Percentiles rank a stretch among this genome's conserved stretches.
Conservation (phyloP, 2,888 invertebrate genomes). For the Crioceris asparagi region DNA sequence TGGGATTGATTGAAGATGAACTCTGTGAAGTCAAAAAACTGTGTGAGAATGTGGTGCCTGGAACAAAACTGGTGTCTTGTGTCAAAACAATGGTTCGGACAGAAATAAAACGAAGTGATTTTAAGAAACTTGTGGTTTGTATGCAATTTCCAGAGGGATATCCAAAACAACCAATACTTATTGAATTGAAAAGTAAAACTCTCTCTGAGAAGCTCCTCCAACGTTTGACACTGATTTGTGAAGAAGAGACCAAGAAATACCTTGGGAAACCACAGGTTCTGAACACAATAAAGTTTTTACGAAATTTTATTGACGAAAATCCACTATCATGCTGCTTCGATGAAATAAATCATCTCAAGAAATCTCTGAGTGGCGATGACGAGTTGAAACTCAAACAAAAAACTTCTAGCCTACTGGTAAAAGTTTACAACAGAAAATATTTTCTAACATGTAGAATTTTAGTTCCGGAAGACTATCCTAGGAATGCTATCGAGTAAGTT, state of each 20-base stretch:
- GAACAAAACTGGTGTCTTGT: conserved; percentile 55
- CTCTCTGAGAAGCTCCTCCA: conserved; percentile 52
- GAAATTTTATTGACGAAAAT: conserved; percentile 56
- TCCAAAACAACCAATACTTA: conserved; percentile 46
- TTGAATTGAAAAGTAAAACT: conserved; percentile 61
- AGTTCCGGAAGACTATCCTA: conserved; percentile 57
- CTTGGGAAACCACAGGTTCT: conserved; percentile 52
- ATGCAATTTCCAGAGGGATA: conserved; percentile 56
- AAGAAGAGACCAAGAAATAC: conserved; percentile 47
- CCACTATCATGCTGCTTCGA: conserved; percentile 61
- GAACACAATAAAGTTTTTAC: conserved; percentile 47
- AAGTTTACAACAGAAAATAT: conserved; percentile 48
- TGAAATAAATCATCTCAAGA: conserved; percentile 53
- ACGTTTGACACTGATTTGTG: conserved; percentile 50
- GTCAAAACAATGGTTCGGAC: conserved; percentile 54
- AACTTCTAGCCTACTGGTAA: conserved; percentile 47
- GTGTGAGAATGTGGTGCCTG: conserved; percentile 49
- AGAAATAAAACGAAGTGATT: conserved; percentile 53
- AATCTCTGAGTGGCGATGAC: conserved; percentile 40
- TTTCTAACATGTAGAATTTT: conserved; percentile 46
- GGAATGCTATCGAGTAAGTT: conserved; percentile 40
- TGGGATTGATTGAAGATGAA: conserved; percentile 58
- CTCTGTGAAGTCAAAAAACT: conserved; percentile 51
- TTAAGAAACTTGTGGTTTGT: conserved; percentile 52
- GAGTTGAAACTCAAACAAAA: conserved; percentile 59